Conservation (phyloP, 2,113 vertebrate genomes). For the Microcebus ravelobensis region DNA sequence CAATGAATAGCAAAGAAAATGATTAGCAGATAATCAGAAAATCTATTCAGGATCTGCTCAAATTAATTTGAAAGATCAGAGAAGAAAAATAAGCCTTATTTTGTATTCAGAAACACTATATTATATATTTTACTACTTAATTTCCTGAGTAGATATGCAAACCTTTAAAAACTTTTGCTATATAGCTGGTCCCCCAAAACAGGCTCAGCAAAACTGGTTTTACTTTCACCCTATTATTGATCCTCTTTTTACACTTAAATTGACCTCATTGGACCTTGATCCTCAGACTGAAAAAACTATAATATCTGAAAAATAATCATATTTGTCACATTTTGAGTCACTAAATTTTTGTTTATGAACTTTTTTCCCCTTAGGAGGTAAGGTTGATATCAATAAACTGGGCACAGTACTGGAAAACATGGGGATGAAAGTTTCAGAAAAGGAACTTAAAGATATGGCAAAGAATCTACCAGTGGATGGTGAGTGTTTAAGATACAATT, state of each 20-base stretch:
- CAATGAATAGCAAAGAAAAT: neutral
- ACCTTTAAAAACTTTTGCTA: neutral
- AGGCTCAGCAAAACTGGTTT: neutral
- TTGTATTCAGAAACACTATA: neutral
- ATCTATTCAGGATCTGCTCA: neutral
- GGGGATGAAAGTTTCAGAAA: neutral
- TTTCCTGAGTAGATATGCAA: neutral
- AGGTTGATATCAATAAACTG: neutral
- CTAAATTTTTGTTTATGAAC: neutral
- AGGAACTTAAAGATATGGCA: constrained; percentile 23
- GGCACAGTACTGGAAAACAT: neutral
- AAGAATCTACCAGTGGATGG: neutral
- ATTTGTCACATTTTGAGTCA: neutral
- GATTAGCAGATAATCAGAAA: neutral
- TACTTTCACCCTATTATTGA: neutral
- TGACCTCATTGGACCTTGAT: neutral
- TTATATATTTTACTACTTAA: neutral
- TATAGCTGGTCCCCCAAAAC: neutral
- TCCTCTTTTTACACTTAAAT: neutral
- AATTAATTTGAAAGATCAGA: neutral
- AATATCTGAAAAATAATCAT: neutral
- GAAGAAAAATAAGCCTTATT: neutral
- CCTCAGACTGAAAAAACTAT: neutral
- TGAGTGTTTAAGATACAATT: neutral
- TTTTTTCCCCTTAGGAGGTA: neutral